Percentiles rank a stretch among this genome's conserved stretches.
Conservation (phyloP, 2,888 invertebrate genomes). For the Catocala sponsa region DNA sequence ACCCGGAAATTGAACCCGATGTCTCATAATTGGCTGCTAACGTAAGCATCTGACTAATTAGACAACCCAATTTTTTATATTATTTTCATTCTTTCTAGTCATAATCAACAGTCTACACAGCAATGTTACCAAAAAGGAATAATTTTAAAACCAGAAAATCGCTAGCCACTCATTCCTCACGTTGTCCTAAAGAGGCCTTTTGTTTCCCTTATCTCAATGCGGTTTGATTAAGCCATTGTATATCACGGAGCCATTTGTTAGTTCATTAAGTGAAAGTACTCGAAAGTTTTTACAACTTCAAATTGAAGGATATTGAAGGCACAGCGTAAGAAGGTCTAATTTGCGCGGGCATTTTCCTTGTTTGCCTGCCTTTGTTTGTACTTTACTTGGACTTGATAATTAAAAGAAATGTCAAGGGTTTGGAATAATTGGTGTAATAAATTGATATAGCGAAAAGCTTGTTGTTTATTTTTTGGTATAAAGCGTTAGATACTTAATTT, state of each 20-base stretch:
- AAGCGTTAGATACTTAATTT: too few relatives aligned
- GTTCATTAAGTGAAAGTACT: slow-evolving; percentile 65
- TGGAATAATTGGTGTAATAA: slow-evolving; percentile 1
- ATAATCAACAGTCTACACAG: too few relatives aligned
- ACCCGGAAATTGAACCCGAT: too few relatives aligned
- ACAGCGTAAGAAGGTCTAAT: slow-evolving; percentile 30
- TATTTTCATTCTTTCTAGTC: too few relatives aligned
- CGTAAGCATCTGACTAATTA: too few relatives aligned
- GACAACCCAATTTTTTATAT: too few relatives aligned
- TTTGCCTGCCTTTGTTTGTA: slow-evolving; percentile 35
- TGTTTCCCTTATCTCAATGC: slow-evolving; percentile 80
- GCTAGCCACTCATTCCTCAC: slow-evolving; percentile 15
- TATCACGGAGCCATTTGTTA: slow-evolving; percentile 77
- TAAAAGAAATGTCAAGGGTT: slow-evolving; percentile 27
- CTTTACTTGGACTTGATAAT: slow-evolving; percentile 32
- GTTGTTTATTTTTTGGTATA: too few relatives aligned
- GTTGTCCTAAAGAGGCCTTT: slow-evolving; percentile 60
- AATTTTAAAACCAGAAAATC: not conserved
- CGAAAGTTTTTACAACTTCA: slow-evolving; percentile 48
- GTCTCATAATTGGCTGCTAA: too few relatives aligned
- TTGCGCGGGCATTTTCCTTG: slow-evolving; percentile 33
- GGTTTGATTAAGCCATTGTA: slow-evolving; percentile 81
- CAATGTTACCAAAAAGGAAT: too few relatives aligned
- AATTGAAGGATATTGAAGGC: slow-evolving; percentile 45
- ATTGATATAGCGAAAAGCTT: not conserved